Percentiles rank a stretch among this genome's conserved stretches.
Conservation (phyloP, 2,888 invertebrate genomes). For the Tupiocoris notatus region DNA sequence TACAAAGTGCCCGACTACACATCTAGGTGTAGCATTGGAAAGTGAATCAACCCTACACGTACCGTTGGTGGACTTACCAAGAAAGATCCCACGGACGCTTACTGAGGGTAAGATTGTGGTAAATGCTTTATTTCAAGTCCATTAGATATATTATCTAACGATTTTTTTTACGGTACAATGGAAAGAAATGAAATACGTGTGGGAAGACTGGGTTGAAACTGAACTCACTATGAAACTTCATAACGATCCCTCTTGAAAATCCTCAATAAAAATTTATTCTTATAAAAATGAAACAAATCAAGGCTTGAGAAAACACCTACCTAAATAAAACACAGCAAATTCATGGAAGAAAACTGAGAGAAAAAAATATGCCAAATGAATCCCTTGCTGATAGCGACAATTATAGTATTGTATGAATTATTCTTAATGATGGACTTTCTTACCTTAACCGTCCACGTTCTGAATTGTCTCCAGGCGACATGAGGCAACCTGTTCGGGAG, state of each 20-base stretch:
- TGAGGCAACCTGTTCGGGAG: slow-evolving; percentile 42
- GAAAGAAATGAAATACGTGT: too few relatives aligned
- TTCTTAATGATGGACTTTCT: slow-evolving; percentile 5
- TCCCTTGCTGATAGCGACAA: not conserved
- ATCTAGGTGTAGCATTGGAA: not conserved
- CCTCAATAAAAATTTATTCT: too few relatives aligned
- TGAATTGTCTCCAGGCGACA: slow-evolving; percentile 44
- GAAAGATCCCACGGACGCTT: slow-evolving; percentile 11
- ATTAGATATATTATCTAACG: too few relatives aligned
- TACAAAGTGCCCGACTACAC: not conserved
- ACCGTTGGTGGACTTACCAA: not conserved
- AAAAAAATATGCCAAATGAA: not conserved
- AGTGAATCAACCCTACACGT: too few relatives aligned
- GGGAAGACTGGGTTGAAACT: too few relatives aligned
- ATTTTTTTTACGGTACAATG: too few relatives aligned
- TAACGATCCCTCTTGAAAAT: too few relatives aligned
- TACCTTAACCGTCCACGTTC: slow-evolving; percentile 46
- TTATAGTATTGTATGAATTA: not conserved
- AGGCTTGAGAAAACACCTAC: not conserved
- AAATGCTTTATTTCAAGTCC: too few relatives aligned
- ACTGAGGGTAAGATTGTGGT: not conserved
- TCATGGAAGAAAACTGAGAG: not conserved
- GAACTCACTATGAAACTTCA: too few relatives aligned
- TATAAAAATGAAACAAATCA: too few relatives aligned
- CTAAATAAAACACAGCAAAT: not conserved